phyloP scores from a whole-genome alignment of 2,113 vertebrate species.

The Odontesthes bonariensis region DNA sequence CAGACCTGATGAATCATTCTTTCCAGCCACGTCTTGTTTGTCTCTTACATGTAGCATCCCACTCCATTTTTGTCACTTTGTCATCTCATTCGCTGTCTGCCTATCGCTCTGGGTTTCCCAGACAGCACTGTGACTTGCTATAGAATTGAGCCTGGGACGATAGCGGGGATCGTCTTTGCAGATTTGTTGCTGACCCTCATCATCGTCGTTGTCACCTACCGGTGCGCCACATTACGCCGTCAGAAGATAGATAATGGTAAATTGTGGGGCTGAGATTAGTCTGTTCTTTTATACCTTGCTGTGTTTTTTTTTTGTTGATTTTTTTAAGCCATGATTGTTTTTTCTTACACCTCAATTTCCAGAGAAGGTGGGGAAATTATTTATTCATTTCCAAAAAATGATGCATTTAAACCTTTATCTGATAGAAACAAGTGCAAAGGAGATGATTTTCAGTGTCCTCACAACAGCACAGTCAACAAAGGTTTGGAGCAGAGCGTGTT shows the following conservation, averaged over 20 bases:
- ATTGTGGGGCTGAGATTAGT: background rate
- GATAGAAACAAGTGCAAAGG: too few relatives aligned
- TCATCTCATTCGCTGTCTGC: background rate
- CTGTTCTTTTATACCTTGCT: too few relatives aligned
- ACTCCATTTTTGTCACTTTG: conserved; percentile 11
- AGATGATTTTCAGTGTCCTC: too few relatives aligned
- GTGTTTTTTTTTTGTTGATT: too few relatives aligned
- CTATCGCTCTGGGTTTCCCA: conserved; percentile 25
- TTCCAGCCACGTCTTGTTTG: conserved; percentile 25
- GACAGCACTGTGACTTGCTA: conserved; percentile 71
- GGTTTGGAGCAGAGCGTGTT: too few relatives aligned
- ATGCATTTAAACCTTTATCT: too few relatives aligned
- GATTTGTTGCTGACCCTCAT: conserved; percentile 79
- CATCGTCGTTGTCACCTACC: conserved; percentile 75
- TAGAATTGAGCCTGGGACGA: conserved; percentile 71
- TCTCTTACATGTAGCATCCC: conserved; percentile 15
- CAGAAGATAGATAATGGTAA: conserved; percentile 68
- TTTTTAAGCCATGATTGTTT: too few relatives aligned
- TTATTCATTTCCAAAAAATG: too few relatives aligned
- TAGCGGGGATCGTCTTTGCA: conserved; percentile 74
- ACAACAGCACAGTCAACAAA: too few relatives aligned
- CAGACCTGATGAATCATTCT: conserved; percentile 10
- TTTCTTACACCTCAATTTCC: too few relatives aligned
- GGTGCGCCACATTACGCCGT: conserved; percentile 65
- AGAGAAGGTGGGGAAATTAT: too few relatives aligned